Base-by-base conservation (phyloP, 2,797 vertebrate genomes). In the Gobio occitaniae region DNA sequence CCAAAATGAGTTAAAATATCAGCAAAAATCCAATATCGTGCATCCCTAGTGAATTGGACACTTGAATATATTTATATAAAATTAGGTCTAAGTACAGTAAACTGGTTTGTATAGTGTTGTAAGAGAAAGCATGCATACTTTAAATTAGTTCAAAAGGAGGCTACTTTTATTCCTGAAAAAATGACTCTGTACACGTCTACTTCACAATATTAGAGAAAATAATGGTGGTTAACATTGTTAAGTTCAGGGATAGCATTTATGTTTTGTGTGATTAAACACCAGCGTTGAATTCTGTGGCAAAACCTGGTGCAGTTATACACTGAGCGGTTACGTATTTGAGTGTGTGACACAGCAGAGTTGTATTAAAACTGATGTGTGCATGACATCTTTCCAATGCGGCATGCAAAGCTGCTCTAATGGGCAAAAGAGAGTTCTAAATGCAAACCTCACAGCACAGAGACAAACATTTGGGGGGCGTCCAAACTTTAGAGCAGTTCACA, bases 401-500 rank as follows among this genome's bases (percentile, higher is more conserved):
- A 83, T 17, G 48, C 47, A 83, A 50, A 65, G 59, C 29, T 52
- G 71, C 32, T 66, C 56, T 41, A 25, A 6, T 65, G 47, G 56
- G 38, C 25, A 63, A 50, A 50, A 50, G 19, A 48, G 54, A 81
- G 38, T 15, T 81, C 65, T 38, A 21, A 69, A 78, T 6, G 44
- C 65, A 32, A 61, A 44, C n/a, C 74, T 36, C 48, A 78, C 66
- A 86, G 77, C 80, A 75, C 36, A 44, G 13, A 65, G 16, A 25
- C 52, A 47, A 19, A 44, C n/a, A 25, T 78, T 36, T 78, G 69
- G 17, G 52, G 12, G 13, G 36, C 3, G 21, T 10, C 52, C 68
- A 72, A 52, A 82, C 21, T 82, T 77, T 65, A 65, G n/a, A 76
- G 61, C 44, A 78, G 25, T 71, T 41, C 68, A 54, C 56, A 50